Conservation (phyloP, 2,113 vertebrate genomes). For the Archilochus colubris region DNA sequence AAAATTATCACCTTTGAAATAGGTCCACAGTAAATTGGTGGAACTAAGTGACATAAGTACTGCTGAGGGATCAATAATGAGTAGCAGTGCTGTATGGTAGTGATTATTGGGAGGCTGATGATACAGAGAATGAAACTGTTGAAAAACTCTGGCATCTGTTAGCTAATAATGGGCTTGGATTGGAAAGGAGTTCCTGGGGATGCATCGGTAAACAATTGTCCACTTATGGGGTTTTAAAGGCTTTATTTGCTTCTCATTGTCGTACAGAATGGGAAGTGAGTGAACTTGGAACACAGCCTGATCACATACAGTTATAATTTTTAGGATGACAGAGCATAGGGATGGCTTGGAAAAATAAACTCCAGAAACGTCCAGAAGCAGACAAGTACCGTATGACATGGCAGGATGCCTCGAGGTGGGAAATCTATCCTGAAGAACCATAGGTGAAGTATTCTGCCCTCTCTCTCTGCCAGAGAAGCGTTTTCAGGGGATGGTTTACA, state of each 20-base stretch:
- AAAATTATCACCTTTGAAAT: background rate
- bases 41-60: background rate
- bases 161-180: background rate
- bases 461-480: background rate
- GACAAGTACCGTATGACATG: accelerated
- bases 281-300: background rate
- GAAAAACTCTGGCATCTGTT: background rate
- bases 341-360: background rate
- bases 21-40: background rate
- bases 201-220: background rate
- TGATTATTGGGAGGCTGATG: background rate
- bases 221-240: background rate
- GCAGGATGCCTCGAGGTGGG: background rate
- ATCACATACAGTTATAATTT: background rate
- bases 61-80: background rate
- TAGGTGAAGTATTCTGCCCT: background rate
- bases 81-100: background rate
- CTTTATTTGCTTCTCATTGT: background rate
- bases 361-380: background rate
- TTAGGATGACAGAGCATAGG: background rate
- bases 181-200: background rate
- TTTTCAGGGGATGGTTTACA: background rate
- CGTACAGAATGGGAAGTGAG: background rate
- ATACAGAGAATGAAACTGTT: background rate
- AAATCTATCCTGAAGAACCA: background rate